Conservation (phyloP, 2,888 invertebrate genomes). For the Sepiola atlantica region DNA sequence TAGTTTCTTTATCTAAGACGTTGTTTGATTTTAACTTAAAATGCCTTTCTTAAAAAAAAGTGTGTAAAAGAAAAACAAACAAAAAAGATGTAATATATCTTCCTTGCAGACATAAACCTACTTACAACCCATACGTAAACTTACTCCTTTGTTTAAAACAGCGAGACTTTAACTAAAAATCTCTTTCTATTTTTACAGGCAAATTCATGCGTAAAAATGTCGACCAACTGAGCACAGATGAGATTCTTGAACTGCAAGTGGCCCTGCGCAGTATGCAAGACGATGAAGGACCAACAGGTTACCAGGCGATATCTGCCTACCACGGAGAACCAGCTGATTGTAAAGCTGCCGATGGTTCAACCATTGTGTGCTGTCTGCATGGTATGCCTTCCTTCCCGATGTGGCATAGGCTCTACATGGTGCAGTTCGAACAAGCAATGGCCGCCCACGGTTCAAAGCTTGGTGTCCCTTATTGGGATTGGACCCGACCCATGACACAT, state of each 20-base stretch:
- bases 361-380: constrained; percentile 53
- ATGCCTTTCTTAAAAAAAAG: too few relatives aligned
- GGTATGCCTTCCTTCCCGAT: constrained; percentile 54
- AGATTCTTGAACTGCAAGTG: constrained; percentile 51
- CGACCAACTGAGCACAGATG: constrained; percentile 50
- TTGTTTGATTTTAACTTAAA: too few relatives aligned
- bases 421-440: constrained; percentile 52
- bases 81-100: too few relatives aligned
- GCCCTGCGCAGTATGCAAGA: constrained; percentile 49
- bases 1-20: too few relatives aligned
- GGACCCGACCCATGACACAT: constrained; percentile 51
- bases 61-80: too few relatives aligned
- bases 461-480: constrained; percentile 57
- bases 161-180: too few relatives aligned
- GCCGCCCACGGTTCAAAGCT: constrained; percentile 38
- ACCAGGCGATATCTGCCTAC: constrained; percentile 53
- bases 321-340: constrained; percentile 55
- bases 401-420: constrained; percentile 55
- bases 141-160: too few relatives aligned
- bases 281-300: constrained; percentile 51
- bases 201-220: constrained; percentile 53
- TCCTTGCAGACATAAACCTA: too few relatives aligned
- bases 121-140: too few relatives aligned
- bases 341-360: constrained; percentile 44
- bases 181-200: constrained; percentile 42